Percentiles rank a stretch among this genome's conserved stretches.
These are phyloP conservation scores for Drosophila prostipennis DNA, from an alignment of 2,888 invertebrate genomes.

Conservation along the genomic window DNA sequence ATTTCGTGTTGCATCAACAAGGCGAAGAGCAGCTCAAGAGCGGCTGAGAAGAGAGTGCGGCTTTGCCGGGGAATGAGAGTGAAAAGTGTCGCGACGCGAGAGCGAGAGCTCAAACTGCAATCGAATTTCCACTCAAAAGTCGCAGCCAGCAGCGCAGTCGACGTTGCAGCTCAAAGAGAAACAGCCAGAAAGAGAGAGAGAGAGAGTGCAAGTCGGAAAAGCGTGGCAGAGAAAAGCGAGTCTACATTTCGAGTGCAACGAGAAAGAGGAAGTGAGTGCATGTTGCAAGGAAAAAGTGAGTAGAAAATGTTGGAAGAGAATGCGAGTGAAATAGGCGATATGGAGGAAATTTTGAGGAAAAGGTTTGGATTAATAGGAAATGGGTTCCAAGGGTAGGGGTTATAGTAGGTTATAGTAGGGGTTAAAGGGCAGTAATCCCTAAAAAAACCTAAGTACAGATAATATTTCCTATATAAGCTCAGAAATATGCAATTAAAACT, in stretches of 20 bases:
- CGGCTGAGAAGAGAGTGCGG: neutral
- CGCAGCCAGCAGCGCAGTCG: constrained; percentile 42
- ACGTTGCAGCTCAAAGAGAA: constrained; percentile 26
- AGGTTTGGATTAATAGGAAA: too few relatives aligned
- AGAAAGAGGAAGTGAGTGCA: constrained; percentile 6
- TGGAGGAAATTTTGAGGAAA: neutral
- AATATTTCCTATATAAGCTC: too few relatives aligned
- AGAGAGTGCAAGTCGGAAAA: neutral
- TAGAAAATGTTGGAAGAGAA: neutral
- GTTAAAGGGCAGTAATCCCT: too few relatives aligned
- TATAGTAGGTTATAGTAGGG: neutral
- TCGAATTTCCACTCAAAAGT: constrained; percentile 56
- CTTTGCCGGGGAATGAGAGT: neutral
- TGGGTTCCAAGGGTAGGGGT: too few relatives aligned
- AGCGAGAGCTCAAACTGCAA: constrained; percentile 10
- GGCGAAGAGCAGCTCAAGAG: constrained; percentile 33
- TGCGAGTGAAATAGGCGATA: neutral
- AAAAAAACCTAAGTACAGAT: too few relatives aligned
- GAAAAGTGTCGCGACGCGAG: neutral
- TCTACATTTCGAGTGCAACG: constrained; percentile 19
- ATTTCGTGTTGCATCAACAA: constrained; percentile 49
- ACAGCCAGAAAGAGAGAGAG: neutral
- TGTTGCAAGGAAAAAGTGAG: constrained; percentile 1
- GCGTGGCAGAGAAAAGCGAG: constrained; percentile 4
- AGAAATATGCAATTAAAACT: too few relatives aligned